phyloP scores from a whole-genome alignment of 1,140 invertebrate species.

The Bombus difficillimus region DNA sequence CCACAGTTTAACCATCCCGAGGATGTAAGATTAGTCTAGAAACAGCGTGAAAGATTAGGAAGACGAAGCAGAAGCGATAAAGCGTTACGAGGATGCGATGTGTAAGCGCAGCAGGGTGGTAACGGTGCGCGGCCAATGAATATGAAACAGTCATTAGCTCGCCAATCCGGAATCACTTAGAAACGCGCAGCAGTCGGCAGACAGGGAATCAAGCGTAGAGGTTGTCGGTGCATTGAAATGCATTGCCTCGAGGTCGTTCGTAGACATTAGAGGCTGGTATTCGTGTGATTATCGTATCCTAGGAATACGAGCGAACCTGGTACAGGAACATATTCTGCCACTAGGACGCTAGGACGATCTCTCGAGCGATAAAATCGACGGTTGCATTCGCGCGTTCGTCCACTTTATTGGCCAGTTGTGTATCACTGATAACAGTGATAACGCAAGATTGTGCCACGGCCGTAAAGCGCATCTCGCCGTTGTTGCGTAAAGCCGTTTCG shows the following conservation, averaged over 20 bases:
- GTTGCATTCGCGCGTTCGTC: constrained; percentile 57
- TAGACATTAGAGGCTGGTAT: constrained; percentile 28
- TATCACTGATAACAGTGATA: constrained; percentile 63
- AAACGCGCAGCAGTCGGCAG: constrained; percentile 28
- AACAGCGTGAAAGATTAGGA: constrained; percentile 18
- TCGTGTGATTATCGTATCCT: constrained; percentile 46
- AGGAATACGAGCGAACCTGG: constrained; percentile 51
- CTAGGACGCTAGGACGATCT: constrained; percentile 10
- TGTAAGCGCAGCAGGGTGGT: constrained; percentile 24
- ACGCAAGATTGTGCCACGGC: constrained; percentile 68
- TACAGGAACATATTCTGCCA: constrained; percentile 47
- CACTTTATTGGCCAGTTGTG: constrained; percentile 71
- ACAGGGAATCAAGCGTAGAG: constrained; percentile 21
- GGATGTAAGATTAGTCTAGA: background rate
- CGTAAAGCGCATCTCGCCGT: constrained; percentile 63
- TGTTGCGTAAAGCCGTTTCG: constrained; percentile 55
- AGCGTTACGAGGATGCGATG: background rate
- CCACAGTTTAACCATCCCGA: background rate
- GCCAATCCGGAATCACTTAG: constrained; percentile 75
- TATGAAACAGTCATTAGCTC: constrained; percentile 76
- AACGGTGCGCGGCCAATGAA: constrained; percentile 65
- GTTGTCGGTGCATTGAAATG: constrained; percentile 69
- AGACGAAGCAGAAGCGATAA: constrained; percentile 46
- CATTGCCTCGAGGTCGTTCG: constrained; percentile 62
- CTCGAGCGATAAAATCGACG: constrained; percentile 67